Conservation (phyloP, 1,140 invertebrate species). For the Subanguina moxae region DNA sequence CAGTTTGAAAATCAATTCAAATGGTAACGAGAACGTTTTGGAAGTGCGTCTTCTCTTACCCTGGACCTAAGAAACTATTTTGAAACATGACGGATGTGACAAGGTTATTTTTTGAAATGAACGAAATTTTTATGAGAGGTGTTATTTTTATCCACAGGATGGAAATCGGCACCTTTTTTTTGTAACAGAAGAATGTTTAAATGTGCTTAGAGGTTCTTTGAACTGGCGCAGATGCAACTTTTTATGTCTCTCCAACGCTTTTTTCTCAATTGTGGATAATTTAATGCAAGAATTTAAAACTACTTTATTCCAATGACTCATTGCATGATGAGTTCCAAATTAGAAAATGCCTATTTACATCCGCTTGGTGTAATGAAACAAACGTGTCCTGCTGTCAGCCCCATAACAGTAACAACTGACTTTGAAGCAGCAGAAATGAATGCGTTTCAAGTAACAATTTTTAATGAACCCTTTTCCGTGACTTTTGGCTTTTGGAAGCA, state of each 20-base stretch:
- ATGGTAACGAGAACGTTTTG: neutral
- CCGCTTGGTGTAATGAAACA: neutral
- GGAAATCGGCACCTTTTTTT: neutral
- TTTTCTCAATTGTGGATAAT: neutral
- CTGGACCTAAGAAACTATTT: neutral
- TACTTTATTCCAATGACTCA: neutral
- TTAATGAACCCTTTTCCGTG: neutral
- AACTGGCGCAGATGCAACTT: neutral
- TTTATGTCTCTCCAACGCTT: neutral
- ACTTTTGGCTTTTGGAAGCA: neutral
- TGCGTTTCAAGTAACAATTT: neutral
- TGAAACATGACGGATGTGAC: neutral
- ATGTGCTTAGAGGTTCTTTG: neutral
- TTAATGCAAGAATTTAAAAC: neutral
- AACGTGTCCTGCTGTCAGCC: neutral
- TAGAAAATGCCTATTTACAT: neutral
- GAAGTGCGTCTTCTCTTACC: neutral
- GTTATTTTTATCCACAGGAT: neutral
- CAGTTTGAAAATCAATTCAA: neutral
- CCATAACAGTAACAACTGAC: neutral
- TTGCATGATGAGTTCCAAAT: neutral
- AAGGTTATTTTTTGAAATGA: neutral
- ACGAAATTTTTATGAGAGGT: neutral
- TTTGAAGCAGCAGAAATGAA: constrained; percentile 4
- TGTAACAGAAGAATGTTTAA: neutral